Base-by-base conservation (phyloP, 2,797 vertebrate species). In the Rhincodon typus region DNA sequence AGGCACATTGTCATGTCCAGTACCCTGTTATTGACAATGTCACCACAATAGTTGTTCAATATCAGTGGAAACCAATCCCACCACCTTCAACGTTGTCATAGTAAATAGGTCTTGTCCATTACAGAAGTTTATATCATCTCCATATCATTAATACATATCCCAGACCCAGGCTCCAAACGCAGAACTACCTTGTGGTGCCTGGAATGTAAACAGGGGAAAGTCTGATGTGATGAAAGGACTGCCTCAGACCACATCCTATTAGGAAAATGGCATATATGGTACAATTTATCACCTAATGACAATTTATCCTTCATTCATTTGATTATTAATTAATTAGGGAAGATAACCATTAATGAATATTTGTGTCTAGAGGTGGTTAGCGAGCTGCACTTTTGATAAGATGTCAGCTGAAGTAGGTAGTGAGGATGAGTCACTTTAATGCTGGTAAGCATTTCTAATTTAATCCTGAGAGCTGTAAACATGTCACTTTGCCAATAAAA, bases 401-500 rank as follows among this genome's bases (percentile, higher is more conserved):
- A 53, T 57, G 27, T 77, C 70, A 74, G 27, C 46, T 95, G 94
- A 77, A 95, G 67, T n/a, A n/a, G 46, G 67, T 77, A 95, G 94
- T 50, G 77, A 70, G 88, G 84, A 62, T 96, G 95, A 96, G 74
- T 96, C 95, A 96, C 90, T 50, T 23, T 95, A 79, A 30, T 53
- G 70, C 94, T 74, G 94, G 94, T 53, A 53, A 95, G 94, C 50
- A 53, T 94, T 70, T 23, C 94, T 74, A 50, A 94, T 69, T 94
- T 66, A 90, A 96, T 95, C 57, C 95, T 93, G 90, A 90, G 46
- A 42, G 77, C 96, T 79, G 38, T 94, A 90, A 96, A 94, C 93
- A 86, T 72, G 46, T 95, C 94, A 95, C 94, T 77, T 95, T 95
- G 94, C 74, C 94, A 95, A 95, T 95, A 69, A 95, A 77, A 57